phyloP scores from a whole-genome alignment of 2,888 invertebrate genomes.

The Lasioglossum villosulum region DNA sequence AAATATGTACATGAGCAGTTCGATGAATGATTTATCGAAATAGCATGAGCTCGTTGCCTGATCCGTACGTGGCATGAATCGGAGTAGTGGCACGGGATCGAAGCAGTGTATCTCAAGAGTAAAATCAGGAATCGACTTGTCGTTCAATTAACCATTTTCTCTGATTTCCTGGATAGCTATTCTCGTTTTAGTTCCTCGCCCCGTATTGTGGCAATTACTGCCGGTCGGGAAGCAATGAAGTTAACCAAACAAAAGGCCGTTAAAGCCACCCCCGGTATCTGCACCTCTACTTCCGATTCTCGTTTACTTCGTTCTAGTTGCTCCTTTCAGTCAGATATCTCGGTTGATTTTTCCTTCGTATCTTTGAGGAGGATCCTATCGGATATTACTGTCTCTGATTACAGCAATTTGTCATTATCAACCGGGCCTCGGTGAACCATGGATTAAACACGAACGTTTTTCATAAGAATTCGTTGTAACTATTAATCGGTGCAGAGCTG shows the following conservation, averaged over 20 bases:
- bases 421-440: neutral
- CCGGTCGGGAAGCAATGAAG: conserved; percentile 68
- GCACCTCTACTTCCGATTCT: conserved; percentile 66
- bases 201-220: conserved; percentile 77
- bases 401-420: conserved; percentile 16
- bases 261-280: conserved; percentile 72
- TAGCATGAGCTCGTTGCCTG: neutral
- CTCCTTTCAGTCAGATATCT: conserved; percentile 62
- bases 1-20: neutral
- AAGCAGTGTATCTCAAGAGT: conserved; percentile 56
- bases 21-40: neutral
- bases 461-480: too few relatives aligned
- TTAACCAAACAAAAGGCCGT: conserved; percentile 81
- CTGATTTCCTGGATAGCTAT: conserved; percentile 63
- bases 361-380: conserved; percentile 23
- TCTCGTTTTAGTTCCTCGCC: conserved; percentile 62
- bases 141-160: conserved; percentile 76
- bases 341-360: conserved; percentile 39
- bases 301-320: conserved; percentile 62
- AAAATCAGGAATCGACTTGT: conserved; percentile 71
- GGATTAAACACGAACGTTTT: too few relatives aligned
- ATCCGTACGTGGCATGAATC: neutral
- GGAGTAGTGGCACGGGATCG: conserved; percentile 9
- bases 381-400: conserved; percentile 13
- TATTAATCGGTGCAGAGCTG: too few relatives aligned